Conservation (phyloP, 1,140 invertebrate species). For the Drosophila busckii region DNA sequence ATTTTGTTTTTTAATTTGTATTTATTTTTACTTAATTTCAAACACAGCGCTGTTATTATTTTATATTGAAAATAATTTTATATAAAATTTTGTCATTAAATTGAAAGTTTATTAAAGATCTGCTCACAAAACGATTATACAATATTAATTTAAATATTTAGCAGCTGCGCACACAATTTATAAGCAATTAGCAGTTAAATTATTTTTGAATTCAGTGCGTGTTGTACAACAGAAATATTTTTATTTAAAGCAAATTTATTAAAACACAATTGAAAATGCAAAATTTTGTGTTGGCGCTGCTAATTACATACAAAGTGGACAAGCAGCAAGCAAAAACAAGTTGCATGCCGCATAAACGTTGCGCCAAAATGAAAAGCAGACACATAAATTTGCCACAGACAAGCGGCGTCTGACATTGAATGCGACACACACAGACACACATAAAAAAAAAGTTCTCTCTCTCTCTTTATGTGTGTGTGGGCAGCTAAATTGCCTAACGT, state of each 20-base stretch:
- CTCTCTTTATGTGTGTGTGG: too few species aligned
- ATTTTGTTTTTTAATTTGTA: too few species aligned
- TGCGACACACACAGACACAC: too few species aligned
- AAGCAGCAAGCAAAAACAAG: conserved; percentile 21
- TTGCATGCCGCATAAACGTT: conserved; percentile 14
- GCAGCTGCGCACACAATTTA: conserved; percentile 36
- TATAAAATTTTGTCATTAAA: too few species aligned
- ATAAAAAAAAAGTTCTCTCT: too few species aligned
- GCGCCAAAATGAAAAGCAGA: conserved; percentile 55
- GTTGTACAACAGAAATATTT: too few species aligned
- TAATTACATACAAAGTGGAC: conserved; percentile 20
- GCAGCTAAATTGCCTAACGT: neutral
- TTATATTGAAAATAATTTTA: too few species aligned
- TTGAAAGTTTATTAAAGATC: conserved; percentile 1
- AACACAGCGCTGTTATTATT: too few species aligned
- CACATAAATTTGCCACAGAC: conserved; percentile 68
- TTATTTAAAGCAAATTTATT: conserved; percentile 58
- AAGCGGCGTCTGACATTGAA: conserved; percentile 65
- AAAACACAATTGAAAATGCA: conserved; percentile 42
- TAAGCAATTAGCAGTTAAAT: conserved; percentile 43
- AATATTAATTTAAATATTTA: conserved; percentile 27
- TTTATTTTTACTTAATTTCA: too few species aligned
- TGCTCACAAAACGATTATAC: too few species aligned
- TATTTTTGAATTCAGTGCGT: too few species aligned
- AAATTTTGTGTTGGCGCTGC: conserved; percentile 9